Evolutionary conservation across 2,888 invertebrate species (phyloP), one percentile per base, ranked within the genome.

Genomic region (Colostygia pectinataria): DNA sequence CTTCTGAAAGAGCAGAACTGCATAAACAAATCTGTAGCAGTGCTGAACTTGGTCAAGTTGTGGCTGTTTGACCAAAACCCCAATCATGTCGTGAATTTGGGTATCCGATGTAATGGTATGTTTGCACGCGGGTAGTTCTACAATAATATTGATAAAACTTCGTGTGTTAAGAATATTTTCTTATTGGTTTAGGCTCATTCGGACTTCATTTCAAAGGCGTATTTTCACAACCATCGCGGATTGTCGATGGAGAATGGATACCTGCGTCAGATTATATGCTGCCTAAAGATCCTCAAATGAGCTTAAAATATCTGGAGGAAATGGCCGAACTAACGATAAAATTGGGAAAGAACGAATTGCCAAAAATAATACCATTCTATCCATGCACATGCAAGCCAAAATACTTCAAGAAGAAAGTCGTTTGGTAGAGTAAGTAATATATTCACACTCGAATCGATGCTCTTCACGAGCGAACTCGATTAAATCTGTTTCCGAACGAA

Each of bases 161-260:
- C 5, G 1, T 20, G 2, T 6, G 5, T n/a, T 20, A 20, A 20
- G 5, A 20, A 4, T 1, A 5, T 0, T 15, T 37, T 31, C 7
- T n/a, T n/a, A n/a, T n/a, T n/a, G n/a, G n/a, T n/a, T n/a, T 18
- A 92, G 92, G 92, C 25, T 73, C 90, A 7, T 92, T 92, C 73
- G 91, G 90, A 38, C 82, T 93, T 54, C 78, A 83, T 1, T 79
- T 88, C 50, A 77, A 90, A 32, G 82, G 93, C 5, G 73, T 83
- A 33, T 92, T 93, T 77, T 93, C 93, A 0, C 93, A 93, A 70
- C 92, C 93, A 4, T 87, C 81, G 70, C 79, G 74, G 39, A 74
- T 88, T 25, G 62, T 79, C 29, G 64, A 84, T 41, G 83, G 80
- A 13, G 59, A 64, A 55, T 92, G 92, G 92, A 61, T 55, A 43